Evolutionary conservation across 2,797 vertebrate genomes (phyloP).

Genomic region (Sternotherus odoratus): DNA sequence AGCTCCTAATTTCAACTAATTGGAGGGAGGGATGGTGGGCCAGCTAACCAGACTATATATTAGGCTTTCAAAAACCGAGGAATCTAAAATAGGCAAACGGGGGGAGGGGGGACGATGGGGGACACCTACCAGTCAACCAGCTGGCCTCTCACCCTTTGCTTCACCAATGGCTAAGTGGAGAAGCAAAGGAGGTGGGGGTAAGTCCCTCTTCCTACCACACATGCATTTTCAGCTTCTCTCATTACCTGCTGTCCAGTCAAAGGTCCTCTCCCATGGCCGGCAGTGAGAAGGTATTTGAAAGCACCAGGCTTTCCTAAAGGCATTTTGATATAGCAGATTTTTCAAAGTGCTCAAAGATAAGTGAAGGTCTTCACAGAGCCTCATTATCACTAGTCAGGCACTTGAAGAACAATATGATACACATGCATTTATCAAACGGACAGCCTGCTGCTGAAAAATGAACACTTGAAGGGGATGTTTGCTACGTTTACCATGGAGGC

Average conservation of each 20-base stretch:
- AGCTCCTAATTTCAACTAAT: neutral
- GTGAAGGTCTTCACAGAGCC: neutral
- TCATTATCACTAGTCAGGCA: slow-evolving; percentile 25
- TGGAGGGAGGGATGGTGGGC: neutral
- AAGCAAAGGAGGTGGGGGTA: neutral
- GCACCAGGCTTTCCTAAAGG: neutral
- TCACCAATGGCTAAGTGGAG: neutral
- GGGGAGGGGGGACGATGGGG: too few relatives aligned
- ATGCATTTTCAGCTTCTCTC: neutral
- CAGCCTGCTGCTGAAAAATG: slow-evolving; percentile 36
- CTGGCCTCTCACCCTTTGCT: neutral
- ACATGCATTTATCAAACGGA: neutral
- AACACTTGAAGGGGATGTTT: slow-evolving; percentile 23
- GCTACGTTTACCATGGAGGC: neutral
- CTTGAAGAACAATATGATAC: neutral
- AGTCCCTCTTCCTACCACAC: neutral
- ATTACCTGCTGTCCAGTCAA: neutral
- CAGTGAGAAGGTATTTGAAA: neutral
- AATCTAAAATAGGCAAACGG: neutral
- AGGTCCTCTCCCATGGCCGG: neutral
- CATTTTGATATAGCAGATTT: neutral
- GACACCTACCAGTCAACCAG: neutral
- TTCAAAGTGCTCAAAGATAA: neutral
- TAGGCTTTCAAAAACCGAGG: neutral
- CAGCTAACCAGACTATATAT: neutral